Evolutionary conservation across 2,888 invertebrate species (phyloP).

Genomic region (Ashinkailepas kermadecensis): DNA sequence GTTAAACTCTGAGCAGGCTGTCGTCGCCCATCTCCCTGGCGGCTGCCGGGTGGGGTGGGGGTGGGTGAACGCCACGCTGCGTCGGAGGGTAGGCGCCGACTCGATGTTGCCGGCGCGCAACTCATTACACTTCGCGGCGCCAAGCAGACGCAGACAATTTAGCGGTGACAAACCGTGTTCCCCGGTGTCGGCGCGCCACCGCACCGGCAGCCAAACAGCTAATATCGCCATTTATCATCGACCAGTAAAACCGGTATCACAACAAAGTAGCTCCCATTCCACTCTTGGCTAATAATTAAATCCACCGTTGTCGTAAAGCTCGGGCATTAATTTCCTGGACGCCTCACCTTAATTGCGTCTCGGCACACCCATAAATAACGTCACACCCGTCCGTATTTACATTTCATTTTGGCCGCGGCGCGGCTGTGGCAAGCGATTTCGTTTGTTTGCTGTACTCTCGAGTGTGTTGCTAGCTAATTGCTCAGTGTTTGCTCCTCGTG

Average conservation of each 20-base stretch:
- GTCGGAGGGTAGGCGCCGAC: too few species aligned
- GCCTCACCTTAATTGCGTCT: conserved; percentile 17
- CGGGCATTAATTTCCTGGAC: conserved; percentile 15
- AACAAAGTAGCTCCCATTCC: conserved; percentile 13
- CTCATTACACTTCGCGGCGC: neutral
- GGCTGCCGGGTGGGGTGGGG: neutral
- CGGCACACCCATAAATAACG: conserved; percentile 12
- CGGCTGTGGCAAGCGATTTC: neutral
- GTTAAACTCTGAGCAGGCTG: too few species aligned
- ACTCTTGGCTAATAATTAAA: conserved; percentile 21
- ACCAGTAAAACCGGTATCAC: neutral
- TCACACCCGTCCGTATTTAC: neutral
- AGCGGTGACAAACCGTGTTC: neutral
- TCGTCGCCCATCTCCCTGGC: too few species aligned
- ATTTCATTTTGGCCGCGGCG: conserved; percentile 8
- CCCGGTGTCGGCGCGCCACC: neutral
- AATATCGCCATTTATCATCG: conserved; percentile 1
- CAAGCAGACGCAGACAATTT: neutral
- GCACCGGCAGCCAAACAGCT: conserved; percentile 13
- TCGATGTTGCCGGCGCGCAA: too few species aligned
- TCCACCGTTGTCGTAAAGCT: conserved; percentile 17
- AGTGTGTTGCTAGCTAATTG: conserved; percentile 17
- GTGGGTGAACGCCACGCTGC: neutral
- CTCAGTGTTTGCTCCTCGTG: neutral
- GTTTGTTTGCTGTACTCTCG: conserved; percentile 16